phyloP scores from a whole-genome alignment of 2,888 invertebrate species.

The Lagria hirta region DNA sequence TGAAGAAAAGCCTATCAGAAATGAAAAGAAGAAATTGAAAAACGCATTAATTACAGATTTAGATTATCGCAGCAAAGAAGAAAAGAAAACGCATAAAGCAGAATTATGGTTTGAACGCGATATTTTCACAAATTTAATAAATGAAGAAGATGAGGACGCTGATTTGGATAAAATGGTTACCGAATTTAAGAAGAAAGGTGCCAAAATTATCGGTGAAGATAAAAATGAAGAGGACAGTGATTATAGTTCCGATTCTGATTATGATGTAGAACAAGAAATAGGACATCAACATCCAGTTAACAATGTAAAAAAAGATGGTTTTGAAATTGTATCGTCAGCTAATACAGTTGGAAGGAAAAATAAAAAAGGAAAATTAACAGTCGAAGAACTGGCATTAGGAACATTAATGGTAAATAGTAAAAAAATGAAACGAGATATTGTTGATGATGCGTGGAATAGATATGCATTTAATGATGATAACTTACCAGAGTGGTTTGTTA shows the following conservation, averaged over 20 bases:
- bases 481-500: constrained; percentile 94
- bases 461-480: constrained; percentile 89
- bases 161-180: constrained; percentile 81
- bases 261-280: constrained; percentile 54
- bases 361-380: constrained; percentile 67
- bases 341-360: constrained; percentile 34
- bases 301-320: constrained; percentile 60
- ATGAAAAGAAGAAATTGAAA: constrained; percentile 39
- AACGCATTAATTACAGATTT: constrained; percentile 80
- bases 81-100: constrained; percentile 74
- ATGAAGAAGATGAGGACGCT: constrained; percentile 82
- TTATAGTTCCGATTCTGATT: constrained; percentile 43
- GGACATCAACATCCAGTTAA: constrained; percentile 35
- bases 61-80: constrained; percentile 72
- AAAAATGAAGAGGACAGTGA: constrained; percentile 31
- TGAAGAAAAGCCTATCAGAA: no score
- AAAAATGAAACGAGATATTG: constrained; percentile 85
- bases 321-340: constrained; percentile 68
- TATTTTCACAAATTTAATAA: constrained; percentile 74
- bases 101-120: constrained; percentile 88
- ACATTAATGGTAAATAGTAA: constrained; percentile 87
- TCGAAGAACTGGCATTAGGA: constrained; percentile 90
- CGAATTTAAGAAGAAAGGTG: constrained; percentile 72
- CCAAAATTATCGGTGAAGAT: constrained; percentile 53
- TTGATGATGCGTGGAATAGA: constrained; percentile 91